Base-by-base conservation (phyloP, 2,797 vertebrate genomes). In the Chaetophractus vellerosus region DNA sequence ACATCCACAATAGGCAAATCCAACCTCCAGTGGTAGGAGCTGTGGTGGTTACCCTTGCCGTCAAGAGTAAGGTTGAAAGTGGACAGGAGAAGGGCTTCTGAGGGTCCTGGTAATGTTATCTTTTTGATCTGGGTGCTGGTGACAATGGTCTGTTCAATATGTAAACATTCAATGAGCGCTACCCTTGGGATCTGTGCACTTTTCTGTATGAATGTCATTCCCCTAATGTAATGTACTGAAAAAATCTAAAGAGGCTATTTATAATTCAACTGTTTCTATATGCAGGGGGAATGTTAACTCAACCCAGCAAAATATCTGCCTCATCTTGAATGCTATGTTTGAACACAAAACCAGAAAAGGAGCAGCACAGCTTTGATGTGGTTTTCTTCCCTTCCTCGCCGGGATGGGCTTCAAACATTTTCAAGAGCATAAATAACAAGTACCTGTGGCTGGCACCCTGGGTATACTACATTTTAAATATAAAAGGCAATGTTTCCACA, bases 381-480 rank as follows among this genome's bases (percentile, higher is more conserved):
- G 33, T 89, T 95, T 87, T 94, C 75, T 87, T 93, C 41, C 31
- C 68, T 94, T 84, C 84, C 10, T 92, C n/a, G 48, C 82, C 78
- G 63, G 61, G 79, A 97, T 88, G 28, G 55, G 79, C 89, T 96
- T 96, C 72, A 90, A 87, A 95, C 57, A 81, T 91, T 89, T 88
- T 78, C 31, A 68, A 79, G 50, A 89, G 93, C 86, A 94, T 76
- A 96, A 96, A 96, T 68, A 86, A 84, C 64, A 95, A 88, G 64
- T 48, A 76, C 71, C 61, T 91, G 45, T 83, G 33, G 64, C 52
- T 82, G 50, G 21, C 31, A 95, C n/a, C 38, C 41, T 72, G 41
- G 94, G 55, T 92, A 83, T 78, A 12, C 63, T 74, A 71, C 31
- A 33, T 63, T 95, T 91, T 69, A 83, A 93, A 93, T 84, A 87